Percentiles rank a stretch among this genome's conserved stretches.
Evolutionary conservation across 2,888 invertebrate genomes (phyloP).

Genomic region (Noctua fimbriata): DNA sequence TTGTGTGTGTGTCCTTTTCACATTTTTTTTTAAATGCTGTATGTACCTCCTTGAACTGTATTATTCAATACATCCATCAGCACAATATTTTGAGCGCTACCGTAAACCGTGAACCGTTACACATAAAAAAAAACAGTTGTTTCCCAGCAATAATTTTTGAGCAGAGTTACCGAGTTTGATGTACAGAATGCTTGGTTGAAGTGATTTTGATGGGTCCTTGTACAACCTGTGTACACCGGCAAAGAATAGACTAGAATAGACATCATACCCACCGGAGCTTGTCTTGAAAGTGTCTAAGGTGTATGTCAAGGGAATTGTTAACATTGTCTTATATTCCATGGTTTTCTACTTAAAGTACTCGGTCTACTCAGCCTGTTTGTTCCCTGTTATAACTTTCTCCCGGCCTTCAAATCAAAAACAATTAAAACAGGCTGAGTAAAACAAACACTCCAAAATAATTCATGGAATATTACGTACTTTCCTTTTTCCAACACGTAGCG

Average conservation of each 20-base stretch:
- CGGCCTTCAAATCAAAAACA: neutral
- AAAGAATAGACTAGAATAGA: neutral
- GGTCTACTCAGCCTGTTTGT: neutral
- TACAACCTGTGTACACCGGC: neutral
- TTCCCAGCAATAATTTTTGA: neutral
- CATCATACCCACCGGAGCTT: neutral
- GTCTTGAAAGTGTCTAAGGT: neutral
- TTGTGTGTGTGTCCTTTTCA: no score
- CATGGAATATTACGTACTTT: neutral
- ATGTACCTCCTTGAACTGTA: neutral
- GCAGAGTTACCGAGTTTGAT: no score
- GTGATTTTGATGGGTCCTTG: neutral
- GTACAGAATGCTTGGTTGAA: no score
- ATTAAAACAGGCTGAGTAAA: constrained; percentile 15
- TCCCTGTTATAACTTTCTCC: neutral
- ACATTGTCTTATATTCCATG: constrained; percentile 15
- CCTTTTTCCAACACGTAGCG: neutral
- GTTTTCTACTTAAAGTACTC: constrained; percentile 6
- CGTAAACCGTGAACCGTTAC: neutral
- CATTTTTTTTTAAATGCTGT: neutral
- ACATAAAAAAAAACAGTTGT: neutral
- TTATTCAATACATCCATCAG: neutral
- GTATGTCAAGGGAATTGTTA: constrained; percentile 5
- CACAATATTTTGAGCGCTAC: neutral
- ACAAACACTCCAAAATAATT: neutral